A percentile compares a stretch with the other conserved stretches of the same genome.
phyloP scores from a whole-genome alignment of 2,888 invertebrate genomes.

The Crioceris asparagi region DNA sequence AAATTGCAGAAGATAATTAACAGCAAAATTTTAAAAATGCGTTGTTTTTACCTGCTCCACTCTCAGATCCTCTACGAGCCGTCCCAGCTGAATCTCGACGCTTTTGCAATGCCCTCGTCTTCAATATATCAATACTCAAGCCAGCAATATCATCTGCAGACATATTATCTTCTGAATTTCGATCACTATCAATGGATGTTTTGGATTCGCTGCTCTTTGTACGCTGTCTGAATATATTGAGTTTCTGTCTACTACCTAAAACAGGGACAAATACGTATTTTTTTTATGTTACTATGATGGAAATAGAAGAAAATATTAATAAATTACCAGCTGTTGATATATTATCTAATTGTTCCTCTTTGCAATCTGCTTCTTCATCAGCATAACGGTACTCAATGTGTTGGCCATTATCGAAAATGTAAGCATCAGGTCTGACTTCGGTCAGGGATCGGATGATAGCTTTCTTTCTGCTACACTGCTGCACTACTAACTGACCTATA shows the following conservation, averaged over 20 bases:
- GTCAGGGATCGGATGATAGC: slow-evolving; percentile 49
- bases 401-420: slow-evolving; percentile 47
- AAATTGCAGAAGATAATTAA: too few relatives aligned
- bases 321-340: slow-evolving; percentile 28
- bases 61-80: slow-evolving; percentile 42
- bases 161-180: slow-evolving; percentile 27
- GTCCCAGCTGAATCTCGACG: slow-evolving; percentile 40
- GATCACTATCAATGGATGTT: slow-evolving; percentile 31
- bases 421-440: slow-evolving; percentile 51
- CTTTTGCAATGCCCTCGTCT: slow-evolving; percentile 27
- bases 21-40: too few relatives aligned
- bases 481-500: slow-evolving; percentile 33
- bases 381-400: slow-evolving; percentile 59
- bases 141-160: slow-evolving; percentile 33
- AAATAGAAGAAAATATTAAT: neutral
- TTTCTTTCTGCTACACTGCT: slow-evolving; percentile 34
- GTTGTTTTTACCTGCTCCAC: slow-evolving; percentile 34
- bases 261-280: neutral
- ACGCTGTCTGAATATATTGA: slow-evolving; percentile 32
- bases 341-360: slow-evolving; percentile 25
- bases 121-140: slow-evolving; percentile 32
- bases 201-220: slow-evolving; percentile 49
- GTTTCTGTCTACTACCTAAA: slow-evolving; percentile 26
- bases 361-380: slow-evolving; percentile 55
- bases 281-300: neutral